Conservation (phyloP, 1,140 invertebrate species). For the Orchestia grillus region DNA sequence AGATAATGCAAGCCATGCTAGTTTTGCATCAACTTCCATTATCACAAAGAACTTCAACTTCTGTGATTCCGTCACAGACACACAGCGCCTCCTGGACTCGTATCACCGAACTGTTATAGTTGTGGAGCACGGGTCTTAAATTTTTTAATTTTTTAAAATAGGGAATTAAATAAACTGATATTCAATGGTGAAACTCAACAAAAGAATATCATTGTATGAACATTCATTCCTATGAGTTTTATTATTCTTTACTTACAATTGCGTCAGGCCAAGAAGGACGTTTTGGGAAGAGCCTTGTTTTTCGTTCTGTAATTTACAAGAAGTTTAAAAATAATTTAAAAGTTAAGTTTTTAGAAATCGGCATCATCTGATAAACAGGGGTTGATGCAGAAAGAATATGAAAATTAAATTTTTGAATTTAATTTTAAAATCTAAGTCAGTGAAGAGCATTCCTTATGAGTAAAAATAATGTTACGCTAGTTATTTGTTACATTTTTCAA, state of each 20-base stretch:
- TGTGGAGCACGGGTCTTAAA: background rate
- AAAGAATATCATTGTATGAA: too few species aligned
- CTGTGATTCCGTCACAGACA: background rate
- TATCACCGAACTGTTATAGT: background rate
- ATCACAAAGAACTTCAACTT: background rate
- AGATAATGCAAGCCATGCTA: background rate
- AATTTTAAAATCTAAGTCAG: background rate
- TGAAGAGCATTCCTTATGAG: background rate
- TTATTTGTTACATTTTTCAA: too few species aligned
- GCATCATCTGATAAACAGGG: background rate
- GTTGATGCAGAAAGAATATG: background rate
- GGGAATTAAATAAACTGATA: background rate
- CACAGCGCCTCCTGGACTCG: background rate
- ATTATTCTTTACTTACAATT: background rate
- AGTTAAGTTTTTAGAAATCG: too few species aligned
- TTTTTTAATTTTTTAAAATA: background rate
- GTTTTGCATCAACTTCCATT: background rate
- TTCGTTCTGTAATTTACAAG: background rate
- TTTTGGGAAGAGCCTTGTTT: background rate
- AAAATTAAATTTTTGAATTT: background rate
- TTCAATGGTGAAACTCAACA: background rate
- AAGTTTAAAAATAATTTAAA: background rate
- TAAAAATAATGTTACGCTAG: too few species aligned
- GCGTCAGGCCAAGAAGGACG: background rate
- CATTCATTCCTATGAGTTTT: too few species aligned